Evolutionary conservation across 2,113 vertebrate genomes (phyloP).

Genomic region (Ceyx margarethae): DNA sequence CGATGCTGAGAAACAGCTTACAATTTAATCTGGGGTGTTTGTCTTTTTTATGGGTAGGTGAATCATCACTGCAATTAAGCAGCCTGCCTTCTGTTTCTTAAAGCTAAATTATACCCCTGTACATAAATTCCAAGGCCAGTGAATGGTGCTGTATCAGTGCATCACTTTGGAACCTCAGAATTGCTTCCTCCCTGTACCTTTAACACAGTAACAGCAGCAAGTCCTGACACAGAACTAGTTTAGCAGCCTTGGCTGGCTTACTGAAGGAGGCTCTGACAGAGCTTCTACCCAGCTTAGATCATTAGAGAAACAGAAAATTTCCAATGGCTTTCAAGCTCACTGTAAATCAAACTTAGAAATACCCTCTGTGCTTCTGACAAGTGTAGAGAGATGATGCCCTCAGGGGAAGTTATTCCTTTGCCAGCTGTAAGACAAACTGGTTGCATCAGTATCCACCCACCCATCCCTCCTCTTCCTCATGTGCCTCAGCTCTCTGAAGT

Average conservation of each 20-base stretch:
- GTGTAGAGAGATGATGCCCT: background rate
- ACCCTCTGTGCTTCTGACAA: background rate
- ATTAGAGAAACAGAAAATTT: background rate
- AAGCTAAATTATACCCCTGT: background rate
- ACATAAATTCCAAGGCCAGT: background rate
- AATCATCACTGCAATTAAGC: background rate
- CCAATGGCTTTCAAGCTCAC: background rate
- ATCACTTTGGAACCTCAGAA: background rate
- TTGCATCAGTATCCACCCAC: background rate
- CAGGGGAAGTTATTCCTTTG: background rate
- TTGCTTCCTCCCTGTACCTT: background rate
- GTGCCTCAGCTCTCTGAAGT: background rate
- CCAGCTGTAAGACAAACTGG: background rate
- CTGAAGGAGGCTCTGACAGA: background rate
- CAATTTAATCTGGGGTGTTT: background rate
- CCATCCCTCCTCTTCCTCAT: background rate
- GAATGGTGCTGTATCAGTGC: background rate
- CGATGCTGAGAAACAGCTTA: background rate
- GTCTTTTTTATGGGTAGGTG: background rate
- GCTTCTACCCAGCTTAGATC: background rate
- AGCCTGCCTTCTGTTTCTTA: background rate
- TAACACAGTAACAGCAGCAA: background rate
- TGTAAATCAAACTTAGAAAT: background rate
- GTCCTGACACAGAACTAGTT: background rate
- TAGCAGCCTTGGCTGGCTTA: background rate